Conservation (phyloP, 2,888 invertebrate species). For the Tetragonula carbonaria region DNA sequence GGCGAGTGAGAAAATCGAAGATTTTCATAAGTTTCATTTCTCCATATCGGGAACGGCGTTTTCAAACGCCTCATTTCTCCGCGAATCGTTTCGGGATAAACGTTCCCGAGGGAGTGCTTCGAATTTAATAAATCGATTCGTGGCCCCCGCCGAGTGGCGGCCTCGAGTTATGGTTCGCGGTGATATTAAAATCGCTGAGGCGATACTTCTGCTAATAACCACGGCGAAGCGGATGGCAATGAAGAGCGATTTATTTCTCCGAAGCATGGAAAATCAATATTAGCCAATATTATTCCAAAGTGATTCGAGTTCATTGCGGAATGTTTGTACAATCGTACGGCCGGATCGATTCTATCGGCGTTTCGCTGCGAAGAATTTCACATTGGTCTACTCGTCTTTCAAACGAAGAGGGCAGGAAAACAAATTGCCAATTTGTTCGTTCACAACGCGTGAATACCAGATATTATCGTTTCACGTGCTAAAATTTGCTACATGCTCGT, state of each 20-base stretch:
- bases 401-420: too few relatives aligned
- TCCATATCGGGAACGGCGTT: conserved; percentile 23
- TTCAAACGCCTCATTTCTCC: conserved; percentile 45
- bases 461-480: too few relatives aligned
- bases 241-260: conserved; percentile 12
- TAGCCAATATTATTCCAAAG: background rate
- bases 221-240: background rate
- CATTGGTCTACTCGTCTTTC: too few relatives aligned
- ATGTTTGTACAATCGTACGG: background rate
- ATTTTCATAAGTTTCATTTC: conserved; percentile 49
- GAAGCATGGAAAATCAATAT: conserved; percentile 2
- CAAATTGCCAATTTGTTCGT: too few relatives aligned
- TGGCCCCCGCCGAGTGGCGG: background rate
- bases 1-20: background rate
- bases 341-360: background rate
- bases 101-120: conserved; percentile 25
- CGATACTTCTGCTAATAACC: conserved; percentile 18
- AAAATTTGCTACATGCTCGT: too few relatives aligned
- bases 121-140: conserved; percentile 56
- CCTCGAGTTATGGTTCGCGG: conserved; percentile 32
- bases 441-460: too few relatives aligned
- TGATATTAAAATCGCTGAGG: conserved; percentile 45
- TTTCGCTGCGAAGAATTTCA: too few relatives aligned
- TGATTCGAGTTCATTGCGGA: background rate
- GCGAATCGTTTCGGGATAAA: conserved; percentile 33